Evolutionary conservation across 2,797 vertebrate species (phyloP), one percentile per base, ranked within the genome.

Genomic region (Cercopithecus petaurista): DNA sequence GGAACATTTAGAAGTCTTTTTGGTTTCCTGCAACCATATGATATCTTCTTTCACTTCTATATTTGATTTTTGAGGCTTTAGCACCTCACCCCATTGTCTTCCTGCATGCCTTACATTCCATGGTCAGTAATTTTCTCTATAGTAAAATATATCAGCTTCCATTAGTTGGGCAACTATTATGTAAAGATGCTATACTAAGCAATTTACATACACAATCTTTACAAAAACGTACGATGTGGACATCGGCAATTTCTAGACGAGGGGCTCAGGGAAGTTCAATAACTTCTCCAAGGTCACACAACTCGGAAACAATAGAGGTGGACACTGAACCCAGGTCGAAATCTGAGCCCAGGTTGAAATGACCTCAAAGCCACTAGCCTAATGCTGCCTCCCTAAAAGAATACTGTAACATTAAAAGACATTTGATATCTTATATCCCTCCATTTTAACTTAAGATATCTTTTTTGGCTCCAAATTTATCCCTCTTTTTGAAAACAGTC

Each of bases 31-130:
- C 22, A 57, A 41, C 59, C 30, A 22, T 36, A 5, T 12, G 39
- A 21, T 87, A 67, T 7, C 82, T 85, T 83, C 73, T 93, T 96
- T 87, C 48, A 59, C 50, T 52, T 84, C 57, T 85, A 7, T 75
- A 64, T 84, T 97, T 92, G 46, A 11, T 80, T 73, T 80, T 97
- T 89, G 52, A 81, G 41, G 28, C 43, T 10, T 87, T 64, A 90
- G 52, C 39, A 17, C 33, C 2, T 79, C 52, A 64, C 9, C n/a
- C 72, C 17, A 22, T 70, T 59, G 41, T 92, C 26, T 87, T 93
- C 81, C 43, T 70, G 6, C 19, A 64, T 1, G 8, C 10, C n/a
- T 59, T 55, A 64, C 24, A 55, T 73, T 87, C 50, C 24, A 21
- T 41, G 19, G 33, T 17, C n/a, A 52, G 81, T 67, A 30, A 90